A percentile compares a stretch with the other conserved stretches of the same genome.
These are phyloP conservation scores for Parnassius orleans DNA, from an alignment of 2,888 invertebrate genomes.

Conservation along the genomic window DNA sequence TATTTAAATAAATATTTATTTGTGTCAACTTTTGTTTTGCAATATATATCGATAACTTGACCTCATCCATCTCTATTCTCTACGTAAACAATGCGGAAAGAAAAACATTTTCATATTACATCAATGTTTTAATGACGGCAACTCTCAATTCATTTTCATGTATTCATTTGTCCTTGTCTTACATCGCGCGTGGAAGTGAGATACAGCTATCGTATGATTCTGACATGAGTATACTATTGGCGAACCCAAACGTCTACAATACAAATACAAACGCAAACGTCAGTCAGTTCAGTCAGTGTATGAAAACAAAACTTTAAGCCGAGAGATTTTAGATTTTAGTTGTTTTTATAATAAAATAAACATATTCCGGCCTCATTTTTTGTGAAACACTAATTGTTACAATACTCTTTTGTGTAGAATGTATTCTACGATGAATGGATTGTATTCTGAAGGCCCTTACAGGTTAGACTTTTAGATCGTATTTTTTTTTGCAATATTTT, in stretches of 20 bases:
- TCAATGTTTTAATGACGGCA: conserved; percentile 33
- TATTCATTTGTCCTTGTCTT: conserved; percentile 40
- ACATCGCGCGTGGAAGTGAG: conserved; percentile 40
- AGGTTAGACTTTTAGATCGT: conserved; percentile 58
- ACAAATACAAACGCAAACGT: too few relatives aligned
- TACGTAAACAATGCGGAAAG: conserved; percentile 31
- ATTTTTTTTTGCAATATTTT: conserved; percentile 8
- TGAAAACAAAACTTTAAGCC: conserved; percentile 57
- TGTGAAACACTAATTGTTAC: conserved; percentile 41
- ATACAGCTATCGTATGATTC: conserved; percentile 69
- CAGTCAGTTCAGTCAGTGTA: conserved; percentile 34
- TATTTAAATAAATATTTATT: conserved; percentile 8
- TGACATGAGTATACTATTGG: conserved; percentile 55
- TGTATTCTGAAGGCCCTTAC: conserved; percentile 68
- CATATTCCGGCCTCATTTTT: conserved; percentile 36
- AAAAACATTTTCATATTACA: conserved; percentile 33
- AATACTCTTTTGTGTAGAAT: conserved; percentile 46
- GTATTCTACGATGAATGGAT: conserved; percentile 68
- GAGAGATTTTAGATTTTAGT: conserved; percentile 51
- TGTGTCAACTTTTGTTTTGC: conserved; percentile 12
- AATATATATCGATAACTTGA: conserved; percentile 31
- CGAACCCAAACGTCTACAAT: conserved; percentile 47
- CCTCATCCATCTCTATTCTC: conserved; percentile 30
- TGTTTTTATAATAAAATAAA: conserved; percentile 39
- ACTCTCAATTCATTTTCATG: conserved; percentile 21